Percentiles rank a stretch among this genome's conserved stretches.
These are phyloP conservation scores for Ictidomys tridecemlineatus DNA, from an alignment of 2,113 vertebrate species.

Conservation along the genomic window DNA sequence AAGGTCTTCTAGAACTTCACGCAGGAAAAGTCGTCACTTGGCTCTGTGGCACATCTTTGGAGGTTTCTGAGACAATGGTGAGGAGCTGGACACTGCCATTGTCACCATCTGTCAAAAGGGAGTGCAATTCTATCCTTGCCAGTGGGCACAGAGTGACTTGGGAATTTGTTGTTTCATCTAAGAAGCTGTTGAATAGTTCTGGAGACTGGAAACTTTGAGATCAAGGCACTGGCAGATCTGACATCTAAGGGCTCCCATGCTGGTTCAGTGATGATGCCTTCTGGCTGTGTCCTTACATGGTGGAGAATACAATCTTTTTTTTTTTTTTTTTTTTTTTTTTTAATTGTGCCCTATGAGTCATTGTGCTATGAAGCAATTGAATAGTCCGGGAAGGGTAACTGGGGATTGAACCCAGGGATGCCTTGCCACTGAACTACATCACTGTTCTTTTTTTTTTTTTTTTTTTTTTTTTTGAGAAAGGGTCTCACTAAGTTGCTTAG, in stretches of 20 bases:
- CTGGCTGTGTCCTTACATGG: too few species aligned
- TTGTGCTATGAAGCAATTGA: neutral
- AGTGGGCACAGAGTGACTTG: neutral
- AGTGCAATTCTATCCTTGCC: neutral
- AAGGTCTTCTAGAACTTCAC: neutral
- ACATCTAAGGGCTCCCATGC: too few species aligned
- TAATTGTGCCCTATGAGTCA: neutral
- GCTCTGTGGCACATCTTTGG: neutral
- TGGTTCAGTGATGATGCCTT: too few species aligned
- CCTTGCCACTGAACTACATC: neutral
- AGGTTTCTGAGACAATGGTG: neutral
- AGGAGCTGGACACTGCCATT: neutral
- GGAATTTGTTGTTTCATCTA: neutral
- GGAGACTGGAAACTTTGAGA: neutral
- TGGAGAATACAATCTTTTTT: too few species aligned
- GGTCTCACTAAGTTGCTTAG: neutral
- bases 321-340: too few species aligned
- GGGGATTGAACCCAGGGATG: neutral
- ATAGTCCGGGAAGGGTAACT: too few species aligned
- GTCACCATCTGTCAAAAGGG: neutral
- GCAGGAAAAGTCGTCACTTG: neutral
- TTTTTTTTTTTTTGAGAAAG: neutral
- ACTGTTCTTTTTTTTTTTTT: neutral
- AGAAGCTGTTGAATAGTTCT: neutral
- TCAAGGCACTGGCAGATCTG: too few species aligned